Base-by-base conservation (phyloP, 2,888 invertebrate species). In the Oscheius sp. region DNA sequence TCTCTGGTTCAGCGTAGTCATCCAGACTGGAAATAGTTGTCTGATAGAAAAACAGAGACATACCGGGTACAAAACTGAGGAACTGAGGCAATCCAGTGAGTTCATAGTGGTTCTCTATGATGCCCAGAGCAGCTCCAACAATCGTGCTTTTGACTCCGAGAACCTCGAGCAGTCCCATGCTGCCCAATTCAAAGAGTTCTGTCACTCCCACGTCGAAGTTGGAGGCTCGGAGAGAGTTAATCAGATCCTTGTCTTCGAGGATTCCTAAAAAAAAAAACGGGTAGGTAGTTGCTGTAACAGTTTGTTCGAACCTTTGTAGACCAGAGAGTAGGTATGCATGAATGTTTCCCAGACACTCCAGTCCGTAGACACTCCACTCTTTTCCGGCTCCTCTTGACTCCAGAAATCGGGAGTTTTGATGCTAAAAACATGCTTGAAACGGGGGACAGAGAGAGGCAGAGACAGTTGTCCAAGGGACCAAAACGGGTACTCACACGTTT, bases 141-240 rank as follows among this genome's bases (percentile, higher is more conserved):
- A 71, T 60, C 2, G 60, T 35, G 21, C 21, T 11, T 11, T 47
- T 48, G 1, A 59, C n/a, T 29, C 50, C 50, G 29, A 71, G 47
- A 32, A 59, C 53, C 53, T 70, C 70, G 53, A 70, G 53, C 9
- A 70, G n/a, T 1, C 57, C 70, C 13, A 70, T 32, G 5, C 53
- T 33, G 10, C 57, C 58, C 10, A 53, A 33, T 7, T 55, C 57
- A 35, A 33, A 55, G n/a, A 47, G 29, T 33, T 70, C 70, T 1
- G 70, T 53, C 3, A 70, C 48, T 33, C 55, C 70, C 2, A 70
- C 11, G n/a, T 55, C 57, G 37, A 70, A 70, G 21, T 70, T 51
- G 9, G 58, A 35, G 10, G 33, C 55, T 55, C 35, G 37, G 32
- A 70, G 57, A 10, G 32, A 32, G 1, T 37, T 51, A 9, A 70